A percentile compares a stretch with the other conserved stretches of the same genome.
These are phyloP conservation scores for Lepilemur ruficaudatus DNA, from an alignment of 2,797 vertebrate species.

Conservation along the genomic window DNA sequence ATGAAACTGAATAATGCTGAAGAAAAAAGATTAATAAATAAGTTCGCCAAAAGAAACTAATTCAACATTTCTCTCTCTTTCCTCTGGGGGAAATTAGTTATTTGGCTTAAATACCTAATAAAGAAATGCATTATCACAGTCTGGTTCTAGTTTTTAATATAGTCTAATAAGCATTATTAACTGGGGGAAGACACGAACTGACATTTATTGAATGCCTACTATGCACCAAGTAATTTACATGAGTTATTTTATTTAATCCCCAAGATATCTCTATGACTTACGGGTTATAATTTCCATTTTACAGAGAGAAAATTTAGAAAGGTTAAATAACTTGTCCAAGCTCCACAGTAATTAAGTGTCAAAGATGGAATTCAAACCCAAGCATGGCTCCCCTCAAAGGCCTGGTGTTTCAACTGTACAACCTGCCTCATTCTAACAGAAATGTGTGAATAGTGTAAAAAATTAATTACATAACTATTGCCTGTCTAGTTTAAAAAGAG, in stretches of 20 bases:
- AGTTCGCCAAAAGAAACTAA: conserved; percentile 59
- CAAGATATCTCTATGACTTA: conserved; percentile 39
- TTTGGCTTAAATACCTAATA: conserved; percentile 74
- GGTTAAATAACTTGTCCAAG: neutral
- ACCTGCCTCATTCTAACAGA: neutral
- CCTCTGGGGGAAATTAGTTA: conserved; percentile 65
- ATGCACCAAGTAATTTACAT: conserved; percentile 70
- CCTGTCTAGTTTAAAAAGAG: neutral
- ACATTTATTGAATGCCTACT: conserved; percentile 78
- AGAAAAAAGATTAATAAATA: conserved; percentile 55
- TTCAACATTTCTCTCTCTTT: conserved; percentile 46
- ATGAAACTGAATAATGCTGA: conserved; percentile 51
- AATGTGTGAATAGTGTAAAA: neutral
- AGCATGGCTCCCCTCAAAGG: neutral
- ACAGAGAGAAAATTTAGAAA: neutral
- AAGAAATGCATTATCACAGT: conserved; percentile 71
- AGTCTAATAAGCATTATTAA: conserved; percentile 73
- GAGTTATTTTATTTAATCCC: conserved; percentile 66
- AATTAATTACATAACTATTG: neutral
- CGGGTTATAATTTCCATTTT: conserved; percentile 22
- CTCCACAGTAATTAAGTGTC: neutral
- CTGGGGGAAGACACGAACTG: conserved; percentile 34
- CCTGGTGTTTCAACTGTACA: neutral
- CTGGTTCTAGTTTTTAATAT: conserved; percentile 73
- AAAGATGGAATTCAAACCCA: neutral